phyloP scores from a whole-genome alignment of 2,888 invertebrate genomes.

The Lordiphosa fenestrarum region DNA sequence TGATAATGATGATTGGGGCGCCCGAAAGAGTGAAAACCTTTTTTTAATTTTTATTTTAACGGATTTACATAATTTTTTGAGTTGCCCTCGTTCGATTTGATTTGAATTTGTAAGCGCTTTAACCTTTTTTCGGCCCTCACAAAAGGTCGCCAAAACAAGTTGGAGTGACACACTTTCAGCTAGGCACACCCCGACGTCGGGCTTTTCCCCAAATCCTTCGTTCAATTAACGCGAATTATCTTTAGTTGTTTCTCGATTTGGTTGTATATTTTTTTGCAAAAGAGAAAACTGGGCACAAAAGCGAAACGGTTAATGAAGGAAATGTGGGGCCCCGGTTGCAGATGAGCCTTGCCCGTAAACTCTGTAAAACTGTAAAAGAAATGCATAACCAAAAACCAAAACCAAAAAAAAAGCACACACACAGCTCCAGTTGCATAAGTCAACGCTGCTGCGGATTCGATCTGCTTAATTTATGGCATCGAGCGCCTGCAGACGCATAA shows the following conservation, averaged over 20 bases:
- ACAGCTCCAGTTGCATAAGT: slow-evolving; percentile 52
- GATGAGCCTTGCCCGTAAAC: slow-evolving; percentile 56
- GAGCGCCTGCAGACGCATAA: slow-evolving; percentile 41
- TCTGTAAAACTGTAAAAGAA: slow-evolving; percentile 46
- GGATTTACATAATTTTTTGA: slow-evolving; percentile 64
- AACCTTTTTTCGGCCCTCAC: slow-evolving; percentile 24
- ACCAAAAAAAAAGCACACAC: neutral
- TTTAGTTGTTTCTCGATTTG: neutral
- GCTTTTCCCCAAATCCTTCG: slow-evolving; percentile 37
- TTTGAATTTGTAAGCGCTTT: slow-evolving; percentile 38
- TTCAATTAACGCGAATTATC: slow-evolving; percentile 34
- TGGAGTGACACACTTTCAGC: slow-evolving; percentile 40
- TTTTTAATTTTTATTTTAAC: slow-evolving; percentile 35
- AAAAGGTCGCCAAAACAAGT: slow-evolving; percentile 39
- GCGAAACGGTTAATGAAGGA: slow-evolving; percentile 69
- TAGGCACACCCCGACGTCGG: slow-evolving; percentile 20
- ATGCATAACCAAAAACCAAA: slow-evolving; percentile 60
- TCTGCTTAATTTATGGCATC: slow-evolving; percentile 59
- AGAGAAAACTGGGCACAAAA: slow-evolving; percentile 53
- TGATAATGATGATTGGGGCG: slow-evolving; percentile 28
- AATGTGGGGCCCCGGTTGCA: slow-evolving; percentile 47
- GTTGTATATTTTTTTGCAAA: slow-evolving; percentile 35
- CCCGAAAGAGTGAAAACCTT: slow-evolving; percentile 63
- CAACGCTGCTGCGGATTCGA: slow-evolving; percentile 18
- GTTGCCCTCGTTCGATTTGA: slow-evolving; percentile 56